phyloP scores from a whole-genome alignment of 2,113 vertebrate genomes.

The Gobio gobio region DNA sequence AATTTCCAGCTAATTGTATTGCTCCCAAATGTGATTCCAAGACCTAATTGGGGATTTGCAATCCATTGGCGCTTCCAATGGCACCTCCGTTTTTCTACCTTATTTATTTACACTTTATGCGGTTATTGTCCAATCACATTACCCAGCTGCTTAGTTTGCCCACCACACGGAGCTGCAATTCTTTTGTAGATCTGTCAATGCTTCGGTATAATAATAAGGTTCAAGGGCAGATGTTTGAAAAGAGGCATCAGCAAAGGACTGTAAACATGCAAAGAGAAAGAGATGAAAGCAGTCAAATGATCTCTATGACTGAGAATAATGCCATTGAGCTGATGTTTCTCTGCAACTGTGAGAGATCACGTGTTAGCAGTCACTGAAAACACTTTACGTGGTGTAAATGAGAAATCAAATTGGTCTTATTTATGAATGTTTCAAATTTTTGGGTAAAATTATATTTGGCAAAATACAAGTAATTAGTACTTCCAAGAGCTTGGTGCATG shows the following conservation, averaged over 20 bases:
- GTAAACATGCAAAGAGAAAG: constrained; percentile 57
- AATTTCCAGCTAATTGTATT: constrained; percentile 26
- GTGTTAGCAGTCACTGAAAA: too few species aligned
- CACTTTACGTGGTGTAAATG: too few species aligned
- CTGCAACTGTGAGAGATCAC: too few species aligned
- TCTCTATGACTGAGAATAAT: constrained; percentile 72
- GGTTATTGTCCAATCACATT: constrained; percentile 34
- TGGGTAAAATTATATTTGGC: too few species aligned
- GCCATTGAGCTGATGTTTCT: constrained; percentile 55
- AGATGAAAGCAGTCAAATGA: constrained; percentile 70
- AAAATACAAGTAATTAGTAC: too few species aligned
- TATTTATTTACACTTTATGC: constrained; percentile 47
- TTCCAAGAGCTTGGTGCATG: too few species aligned
- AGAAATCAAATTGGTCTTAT: too few species aligned
- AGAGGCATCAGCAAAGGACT: constrained; percentile 37
- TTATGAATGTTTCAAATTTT: too few species aligned
- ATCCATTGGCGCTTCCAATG: constrained; percentile 11
- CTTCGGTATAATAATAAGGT: constrained; percentile 44
- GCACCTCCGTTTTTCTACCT: neutral
- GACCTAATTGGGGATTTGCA: constrained; percentile 41
- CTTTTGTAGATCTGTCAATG: constrained; percentile 41
- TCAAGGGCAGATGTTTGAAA: constrained; percentile 64
- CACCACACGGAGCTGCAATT: neutral
- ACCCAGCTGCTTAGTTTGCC: constrained; percentile 51
- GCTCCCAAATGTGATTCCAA: neutral